phyloP scores from a whole-genome alignment of 2,113 vertebrate genomes.

The Microtus richardsoni region DNA sequence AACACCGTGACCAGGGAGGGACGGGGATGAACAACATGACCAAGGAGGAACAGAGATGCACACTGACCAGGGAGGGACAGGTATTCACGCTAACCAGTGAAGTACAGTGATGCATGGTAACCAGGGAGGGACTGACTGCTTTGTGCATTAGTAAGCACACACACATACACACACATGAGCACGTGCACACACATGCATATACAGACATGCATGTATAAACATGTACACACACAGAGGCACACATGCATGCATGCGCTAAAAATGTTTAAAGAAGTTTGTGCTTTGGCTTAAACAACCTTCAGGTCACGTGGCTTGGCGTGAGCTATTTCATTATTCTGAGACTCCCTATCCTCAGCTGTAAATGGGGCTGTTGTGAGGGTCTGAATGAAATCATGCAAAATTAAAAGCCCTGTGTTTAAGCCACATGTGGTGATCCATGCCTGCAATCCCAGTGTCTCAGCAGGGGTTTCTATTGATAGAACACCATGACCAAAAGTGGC shows the following conservation, averaged over 20 bases:
- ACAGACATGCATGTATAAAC: neutral
- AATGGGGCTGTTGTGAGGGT: neutral
- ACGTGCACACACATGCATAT: no score
- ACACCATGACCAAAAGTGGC: neutral
- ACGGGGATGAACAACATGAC: neutral
- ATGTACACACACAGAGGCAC: neutral
- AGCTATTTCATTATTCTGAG: conserved; percentile 10
- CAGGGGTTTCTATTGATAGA: neutral
- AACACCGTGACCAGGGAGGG: neutral
- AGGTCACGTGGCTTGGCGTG: neutral
- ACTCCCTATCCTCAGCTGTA: neutral
- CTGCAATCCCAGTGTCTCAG: neutral
- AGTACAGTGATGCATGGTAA: no score
- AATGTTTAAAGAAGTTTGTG: neutral
- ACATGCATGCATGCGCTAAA: neutral
- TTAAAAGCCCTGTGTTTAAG: neutral
- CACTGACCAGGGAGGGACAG: neutral
- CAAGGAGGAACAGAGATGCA: neutral
- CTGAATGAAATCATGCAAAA: neutral
- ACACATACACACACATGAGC: neutral
- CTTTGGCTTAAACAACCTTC: neutral
- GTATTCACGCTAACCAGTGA: no score
- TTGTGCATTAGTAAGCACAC: neutral
- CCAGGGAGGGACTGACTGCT: neutral
- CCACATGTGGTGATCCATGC: neutral